These are phyloP conservation scores for Pleuronectes platessa DNA, from an alignment of 2,113 vertebrate species.

Conservation along the genomic window DNA sequence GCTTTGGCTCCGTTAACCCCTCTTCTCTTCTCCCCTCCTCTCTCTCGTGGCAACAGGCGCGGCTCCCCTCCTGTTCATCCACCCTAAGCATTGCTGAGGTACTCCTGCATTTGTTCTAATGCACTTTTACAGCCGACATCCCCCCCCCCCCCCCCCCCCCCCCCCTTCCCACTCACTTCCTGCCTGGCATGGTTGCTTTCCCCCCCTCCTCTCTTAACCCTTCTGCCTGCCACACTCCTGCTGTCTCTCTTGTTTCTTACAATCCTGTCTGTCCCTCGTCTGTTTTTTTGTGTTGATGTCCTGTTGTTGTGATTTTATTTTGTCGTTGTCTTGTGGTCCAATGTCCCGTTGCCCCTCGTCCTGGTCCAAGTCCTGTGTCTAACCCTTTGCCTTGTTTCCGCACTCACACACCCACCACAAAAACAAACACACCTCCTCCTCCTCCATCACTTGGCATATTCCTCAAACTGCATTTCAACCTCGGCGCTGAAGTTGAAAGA, in stretches of 20 bases:
- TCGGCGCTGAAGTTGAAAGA: slow-evolving; percentile 72
- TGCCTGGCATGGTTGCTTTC: slow-evolving; percentile 84
- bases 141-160: slow-evolving; percentile 72
- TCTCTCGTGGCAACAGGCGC: slow-evolving; percentile 93
- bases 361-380: slow-evolving; percentile 37
- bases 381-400: slow-evolving; percentile 54
- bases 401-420: slow-evolving; percentile 34
- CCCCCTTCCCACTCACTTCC: slow-evolving; percentile 74
- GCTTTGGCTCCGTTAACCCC: slow-evolving; percentile 81
- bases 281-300: slow-evolving; percentile 21
- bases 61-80: slow-evolving; percentile 99
- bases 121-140: slow-evolving; percentile 62
- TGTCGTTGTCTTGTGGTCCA: slow-evolving; percentile 38
- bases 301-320: slow-evolving; percentile 17
- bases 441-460: slow-evolving; percentile 57
- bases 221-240: slow-evolving; percentile 81
- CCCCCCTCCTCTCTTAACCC: slow-evolving; percentile 9
- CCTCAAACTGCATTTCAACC: slow-evolving; percentile 65
- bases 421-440: slow-evolving; percentile 26
- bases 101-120: slow-evolving; percentile 94
- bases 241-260: slow-evolving; percentile 30
- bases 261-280: slow-evolving; percentile 34
- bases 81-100: slow-evolving; percentile 99
- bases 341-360: slow-evolving; percentile 24
- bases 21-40: slow-evolving; percentile 75